phyloP scores from a whole-genome alignment of 2,888 invertebrate species.

The Heteromurus nitidus region DNA sequence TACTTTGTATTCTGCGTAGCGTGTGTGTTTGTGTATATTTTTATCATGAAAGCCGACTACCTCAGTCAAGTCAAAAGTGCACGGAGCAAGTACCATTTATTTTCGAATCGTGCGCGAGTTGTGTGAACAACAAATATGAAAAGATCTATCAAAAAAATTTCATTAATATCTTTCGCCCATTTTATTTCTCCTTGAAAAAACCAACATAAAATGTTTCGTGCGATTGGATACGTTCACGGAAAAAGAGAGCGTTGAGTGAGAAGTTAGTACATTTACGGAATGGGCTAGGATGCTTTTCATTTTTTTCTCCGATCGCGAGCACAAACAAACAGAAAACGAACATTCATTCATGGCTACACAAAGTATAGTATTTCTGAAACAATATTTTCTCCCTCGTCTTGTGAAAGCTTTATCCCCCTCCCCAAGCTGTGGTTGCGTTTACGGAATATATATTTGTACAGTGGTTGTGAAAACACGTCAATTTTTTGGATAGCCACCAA shows the following conservation, averaged over 20 bases:
- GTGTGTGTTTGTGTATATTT: background rate
- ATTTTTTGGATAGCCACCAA: background rate
- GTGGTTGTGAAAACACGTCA: background rate
- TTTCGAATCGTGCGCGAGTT: background rate
- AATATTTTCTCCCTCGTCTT: background rate
- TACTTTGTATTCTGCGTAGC: background rate
- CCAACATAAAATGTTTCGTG: background rate
- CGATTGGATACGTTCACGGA: background rate
- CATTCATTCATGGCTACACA: background rate
- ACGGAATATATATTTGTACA: background rate
- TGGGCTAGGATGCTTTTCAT: background rate
- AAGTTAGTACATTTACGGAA: background rate
- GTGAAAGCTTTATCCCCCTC: background rate
- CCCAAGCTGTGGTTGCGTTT: no score
- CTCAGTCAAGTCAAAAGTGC: no score
- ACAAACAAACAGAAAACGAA: background rate
- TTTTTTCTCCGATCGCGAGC: background rate
- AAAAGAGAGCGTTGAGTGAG: background rate
- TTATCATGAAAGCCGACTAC: background rate
- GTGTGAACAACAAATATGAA: background rate
- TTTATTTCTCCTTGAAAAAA: background rate
- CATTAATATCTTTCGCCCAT: conserved; percentile 15
- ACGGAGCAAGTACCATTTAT: conserved; percentile 22
- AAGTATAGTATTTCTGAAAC: background rate
- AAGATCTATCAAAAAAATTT: conserved; percentile 20